Percentiles rank a stretch among this genome's conserved stretches.
Conservation (phyloP, 2,113 vertebrate genomes). For the Cynocephalus volans region DNA sequence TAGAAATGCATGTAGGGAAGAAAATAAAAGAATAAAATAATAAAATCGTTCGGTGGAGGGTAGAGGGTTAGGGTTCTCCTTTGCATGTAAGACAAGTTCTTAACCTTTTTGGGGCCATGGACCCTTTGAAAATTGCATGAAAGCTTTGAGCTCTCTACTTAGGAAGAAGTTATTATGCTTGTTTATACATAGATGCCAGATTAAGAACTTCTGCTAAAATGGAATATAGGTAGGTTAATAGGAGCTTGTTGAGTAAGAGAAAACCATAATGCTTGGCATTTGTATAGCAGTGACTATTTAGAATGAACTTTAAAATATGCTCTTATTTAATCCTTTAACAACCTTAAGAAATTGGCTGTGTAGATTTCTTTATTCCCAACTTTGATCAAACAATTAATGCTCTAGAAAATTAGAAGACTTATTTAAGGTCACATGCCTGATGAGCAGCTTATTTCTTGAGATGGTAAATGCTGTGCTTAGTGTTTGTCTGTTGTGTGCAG, state of each 20-base stretch:
- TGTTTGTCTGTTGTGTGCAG: background rate
- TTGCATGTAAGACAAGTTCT: background rate
- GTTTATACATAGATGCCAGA: background rate
- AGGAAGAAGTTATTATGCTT: conserved; percentile 12
- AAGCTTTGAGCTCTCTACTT: conserved; percentile 23
- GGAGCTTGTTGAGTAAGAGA: background rate
- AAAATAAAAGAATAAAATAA: conserved; percentile 39
- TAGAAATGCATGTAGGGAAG: background rate
- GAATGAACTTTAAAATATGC: conserved; percentile 22
- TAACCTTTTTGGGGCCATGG: background rate
- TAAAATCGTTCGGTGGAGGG: background rate
- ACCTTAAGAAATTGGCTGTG: background rate
- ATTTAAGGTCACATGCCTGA: background rate
- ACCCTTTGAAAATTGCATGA: conserved; percentile 15
- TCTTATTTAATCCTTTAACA: conserved; percentile 28
- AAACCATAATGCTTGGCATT: background rate
- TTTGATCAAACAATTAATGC: conserved; percentile 34
- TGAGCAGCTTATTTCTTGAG: background rate
- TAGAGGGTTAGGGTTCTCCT: background rate
- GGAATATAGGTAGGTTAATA: background rate
- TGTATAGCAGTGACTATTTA: conserved; percentile 16
- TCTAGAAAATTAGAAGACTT: conserved; percentile 1
- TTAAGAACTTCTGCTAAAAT: conserved; percentile 22
- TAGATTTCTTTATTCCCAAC: conserved; percentile 50
- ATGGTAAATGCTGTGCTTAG: background rate